Base-by-base conservation (phyloP, 2,797 vertebrate genomes). In the Sandelia bainsii region DNA sequence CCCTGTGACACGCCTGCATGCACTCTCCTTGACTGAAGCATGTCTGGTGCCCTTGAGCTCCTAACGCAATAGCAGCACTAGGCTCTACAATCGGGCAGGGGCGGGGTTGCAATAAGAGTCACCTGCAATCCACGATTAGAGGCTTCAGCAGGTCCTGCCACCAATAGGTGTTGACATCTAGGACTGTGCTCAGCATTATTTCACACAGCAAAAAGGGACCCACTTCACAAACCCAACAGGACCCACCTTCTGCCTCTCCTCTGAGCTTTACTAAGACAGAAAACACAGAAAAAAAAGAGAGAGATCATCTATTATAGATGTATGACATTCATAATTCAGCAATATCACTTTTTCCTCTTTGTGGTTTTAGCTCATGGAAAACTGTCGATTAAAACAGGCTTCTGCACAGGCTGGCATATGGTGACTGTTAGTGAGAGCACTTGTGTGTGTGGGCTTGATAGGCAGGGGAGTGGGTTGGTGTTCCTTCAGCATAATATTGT, bases 1-100 rank as follows among this genome's bases (percentile, higher is more conserved):
- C 75, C 65, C 54, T 68, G 72, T 77, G 76, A 87, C 83, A 85
- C 20, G 32, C 79, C 81, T 42, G 49, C 20, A 4, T 56, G 84
- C 83, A 80, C 79, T 91, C 77, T 87, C 84, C 87, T 84, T 92
- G 88, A 90, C 90, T 84, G 54, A 72, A 78, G 71, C 27, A 54
- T 61, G 86, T 84, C 81, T 75, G 75, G 69, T 89, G 92, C 87
- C 90, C 92, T 93, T 94, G 91, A 92, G 90, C 84, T 84, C 72
- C 80, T 57, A 72, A 61, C 16, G 2, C 14, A 64, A 58, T 19
- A 40, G 56, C 52, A 58, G 50, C 27, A 29, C 4, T 32, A 72
- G 62, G 62, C 66, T 83, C 49, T 71, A 54, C 70, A 62, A 75
- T 72, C 61, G 73, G 42, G 61, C 50, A 54, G 19, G 4, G 39